Conservation (phyloP, 2,888 invertebrate species). For the Mesochorus sp. region DNA sequence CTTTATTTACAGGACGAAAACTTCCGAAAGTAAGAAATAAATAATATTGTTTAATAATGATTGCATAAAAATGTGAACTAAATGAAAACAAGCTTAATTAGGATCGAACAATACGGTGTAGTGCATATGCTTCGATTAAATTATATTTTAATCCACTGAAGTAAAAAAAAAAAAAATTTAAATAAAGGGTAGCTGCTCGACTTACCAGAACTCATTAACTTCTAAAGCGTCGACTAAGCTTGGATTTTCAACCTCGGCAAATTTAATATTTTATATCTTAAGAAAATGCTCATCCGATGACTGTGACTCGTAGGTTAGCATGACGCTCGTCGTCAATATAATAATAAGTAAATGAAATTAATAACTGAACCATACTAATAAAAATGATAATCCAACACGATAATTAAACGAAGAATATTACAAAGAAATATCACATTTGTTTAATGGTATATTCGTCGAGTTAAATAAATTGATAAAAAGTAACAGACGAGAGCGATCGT, state of each 20-base stretch:
- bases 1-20: not conserved
- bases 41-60: not conserved
- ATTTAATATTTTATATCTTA: conserved; percentile 48
- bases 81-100: not conserved
- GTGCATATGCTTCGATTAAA: conserved; percentile 1
- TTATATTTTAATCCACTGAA: not conserved
- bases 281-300: conserved; percentile 74
- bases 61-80: not conserved
- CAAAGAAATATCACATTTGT: not conserved
- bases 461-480: not conserved
- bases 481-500: not conserved
- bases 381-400: conserved; percentile 17
- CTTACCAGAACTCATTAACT: not conserved
- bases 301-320: conserved; percentile 74
- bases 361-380: not conserved
- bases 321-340: conserved; percentile 59
- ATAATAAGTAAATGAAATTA: conserved; percentile 34
- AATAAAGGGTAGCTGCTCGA: not conserved
- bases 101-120: conserved; percentile 14
- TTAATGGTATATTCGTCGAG: not conserved
- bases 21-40: not conserved
- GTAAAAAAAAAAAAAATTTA: not conserved
- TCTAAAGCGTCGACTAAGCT: not conserved
- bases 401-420: not conserved
- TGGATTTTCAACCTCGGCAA: conserved; percentile 17